Conservation (phyloP, 2,113 vertebrate genomes). For the Apodemus sylvaticus region DNA sequence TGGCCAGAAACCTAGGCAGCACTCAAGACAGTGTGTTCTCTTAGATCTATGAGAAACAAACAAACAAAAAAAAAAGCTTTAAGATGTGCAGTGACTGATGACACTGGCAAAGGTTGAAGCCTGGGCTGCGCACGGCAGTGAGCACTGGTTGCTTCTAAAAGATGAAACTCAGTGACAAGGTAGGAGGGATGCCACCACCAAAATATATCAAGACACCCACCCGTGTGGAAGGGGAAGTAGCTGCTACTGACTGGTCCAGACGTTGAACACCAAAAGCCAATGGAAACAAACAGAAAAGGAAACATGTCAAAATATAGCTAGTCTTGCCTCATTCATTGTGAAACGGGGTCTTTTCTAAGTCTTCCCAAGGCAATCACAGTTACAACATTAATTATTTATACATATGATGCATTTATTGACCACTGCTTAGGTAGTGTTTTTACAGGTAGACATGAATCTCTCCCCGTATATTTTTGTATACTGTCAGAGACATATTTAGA, state of each 20-base stretch:
- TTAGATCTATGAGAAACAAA: too few species aligned
- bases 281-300: background rate
- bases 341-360: background rate
- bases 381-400: background rate
- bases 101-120: background rate
- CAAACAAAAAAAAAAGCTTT: background rate
- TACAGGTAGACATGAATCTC: background rate
- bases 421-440: background rate
- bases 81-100: background rate
- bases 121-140: too few species aligned
- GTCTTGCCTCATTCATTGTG: background rate
- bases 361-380: background rate
- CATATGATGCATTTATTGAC: background rate
- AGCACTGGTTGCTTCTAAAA: background rate
- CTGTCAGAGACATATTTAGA: background rate
- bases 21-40: background rate
- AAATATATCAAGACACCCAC: background rate
- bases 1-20: background rate
- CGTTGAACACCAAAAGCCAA: background rate
- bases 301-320: slow-evolving; percentile 5
- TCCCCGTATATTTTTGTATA: background rate
- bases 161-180: background rate
- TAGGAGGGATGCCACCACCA: background rate
- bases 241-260: background rate
- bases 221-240: background rate